Evolutionary conservation across 92 coral and sea anemone genomes (phyloP).

Genomic region (Zoanthus solanderi): DNA sequence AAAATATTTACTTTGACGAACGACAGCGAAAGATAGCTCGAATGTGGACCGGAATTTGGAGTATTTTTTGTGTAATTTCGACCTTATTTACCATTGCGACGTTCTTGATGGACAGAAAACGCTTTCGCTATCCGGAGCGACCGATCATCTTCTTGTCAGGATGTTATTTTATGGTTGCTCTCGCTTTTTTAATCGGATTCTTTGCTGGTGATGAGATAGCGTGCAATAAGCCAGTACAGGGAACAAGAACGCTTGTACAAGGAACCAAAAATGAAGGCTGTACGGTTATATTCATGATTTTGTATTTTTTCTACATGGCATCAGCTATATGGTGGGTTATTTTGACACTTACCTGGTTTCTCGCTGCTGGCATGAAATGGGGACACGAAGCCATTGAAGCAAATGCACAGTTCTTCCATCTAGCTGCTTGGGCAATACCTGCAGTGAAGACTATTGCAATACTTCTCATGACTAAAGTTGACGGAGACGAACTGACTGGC

Average conservation of each 20-base stretch:
- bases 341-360: constrained; percentile 95
- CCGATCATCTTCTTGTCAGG: constrained; percentile 98
- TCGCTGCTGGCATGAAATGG: constrained; percentile 99
- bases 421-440: constrained; percentile 99
- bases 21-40: constrained; percentile 88
- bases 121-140: constrained; percentile 98
- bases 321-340: constrained; percentile 99
- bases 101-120: constrained; percentile 91
- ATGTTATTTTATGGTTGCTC: constrained; percentile 95
- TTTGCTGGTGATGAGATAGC: constrained; percentile 90
- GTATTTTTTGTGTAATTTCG: constrained; percentile 83
- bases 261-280: constrained; percentile 98
- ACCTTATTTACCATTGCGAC: constrained; percentile 93
- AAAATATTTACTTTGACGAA: constrained; percentile 89
- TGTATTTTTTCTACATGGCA: constrained; percentile 99
- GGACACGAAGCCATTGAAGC: constrained; percentile 99
- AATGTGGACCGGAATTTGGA: constrained; percentile 98
- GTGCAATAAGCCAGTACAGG: constrained; percentile 76
- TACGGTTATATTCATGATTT: constrained; percentile 94
- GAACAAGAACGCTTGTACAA: constrained; percentile 81
- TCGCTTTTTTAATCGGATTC: constrained; percentile 89
- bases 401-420: constrained; percentile 97
- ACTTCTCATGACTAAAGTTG: constrained; percentile 94
- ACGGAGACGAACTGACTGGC: constrained; percentile 97
- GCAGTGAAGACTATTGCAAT: constrained; percentile 99